These are phyloP conservation scores for Watsonalla binaria DNA, from an alignment of 2,888 invertebrate genomes.

Conservation along the genomic window DNA sequence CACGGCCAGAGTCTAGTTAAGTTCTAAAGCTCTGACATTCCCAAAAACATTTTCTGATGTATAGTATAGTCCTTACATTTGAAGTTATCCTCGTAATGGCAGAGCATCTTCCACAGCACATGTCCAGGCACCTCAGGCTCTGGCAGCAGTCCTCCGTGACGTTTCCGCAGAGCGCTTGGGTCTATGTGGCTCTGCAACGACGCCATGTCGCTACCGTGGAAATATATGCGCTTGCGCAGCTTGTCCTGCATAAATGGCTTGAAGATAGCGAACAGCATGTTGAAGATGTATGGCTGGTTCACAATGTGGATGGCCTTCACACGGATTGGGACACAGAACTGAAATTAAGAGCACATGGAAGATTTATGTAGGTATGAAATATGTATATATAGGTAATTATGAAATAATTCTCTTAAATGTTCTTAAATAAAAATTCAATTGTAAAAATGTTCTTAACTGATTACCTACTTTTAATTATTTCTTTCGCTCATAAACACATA, in stretches of 20 bases:
- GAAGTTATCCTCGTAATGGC: constrained; percentile 82
- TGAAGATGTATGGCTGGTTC: constrained; percentile 93
- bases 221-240: constrained; percentile 85
- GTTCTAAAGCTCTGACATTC: no score
- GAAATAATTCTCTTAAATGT: no score
- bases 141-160: constrained; percentile 83
- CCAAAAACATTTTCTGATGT: background rate
- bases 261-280: constrained; percentile 90
- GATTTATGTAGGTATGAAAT: no score
- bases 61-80: constrained; percentile 72
- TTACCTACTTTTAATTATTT: no score
- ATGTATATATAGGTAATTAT: no score
- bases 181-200: constrained; percentile 80
- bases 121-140: constrained; percentile 81
- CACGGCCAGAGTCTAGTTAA: no score
- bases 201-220: constrained; percentile 84
- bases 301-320: constrained; percentile 92
- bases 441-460: no score
- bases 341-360: constrained; percentile 28
- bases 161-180: constrained; percentile 76
- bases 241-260: constrained; percentile 93
- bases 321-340: constrained; percentile 90
- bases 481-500: no score
- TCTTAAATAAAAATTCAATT: no score
- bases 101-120: constrained; percentile 82